Percentiles rank a stretch among this genome's conserved stretches.
Conservation (phyloP, 1,140 invertebrate species). For the Atta texana region DNA sequence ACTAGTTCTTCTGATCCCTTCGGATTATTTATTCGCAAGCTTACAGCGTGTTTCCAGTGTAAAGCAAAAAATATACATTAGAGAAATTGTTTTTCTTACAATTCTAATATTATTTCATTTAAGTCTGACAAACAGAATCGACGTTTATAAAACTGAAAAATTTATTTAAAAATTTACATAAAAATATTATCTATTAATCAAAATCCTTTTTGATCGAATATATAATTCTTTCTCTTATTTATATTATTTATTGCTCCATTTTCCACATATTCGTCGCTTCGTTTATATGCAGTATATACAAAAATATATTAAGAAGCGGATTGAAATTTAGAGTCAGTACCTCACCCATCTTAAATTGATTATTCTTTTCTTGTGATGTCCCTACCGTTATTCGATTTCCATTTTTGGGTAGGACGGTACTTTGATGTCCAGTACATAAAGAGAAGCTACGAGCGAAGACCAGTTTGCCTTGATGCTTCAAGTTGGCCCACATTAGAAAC, state of each 20-base stretch:
- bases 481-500: slow-evolving; percentile 68
- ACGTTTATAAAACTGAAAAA: no score
- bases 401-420: not conserved
- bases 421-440: not conserved
- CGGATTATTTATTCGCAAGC: slow-evolving; percentile 14
- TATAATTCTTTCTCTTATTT: no score
- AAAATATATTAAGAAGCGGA: slow-evolving; percentile 3
- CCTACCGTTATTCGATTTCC: not conserved
- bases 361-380: not conserved
- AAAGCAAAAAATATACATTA: not conserved
- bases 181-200: no score
- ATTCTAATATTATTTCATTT: not conserved
- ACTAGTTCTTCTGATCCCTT: not conserved
- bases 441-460: slow-evolving; percentile 1
- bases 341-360: not conserved
- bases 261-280: not conserved
- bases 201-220: no score
- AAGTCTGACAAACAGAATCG: no score
- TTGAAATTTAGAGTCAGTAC: not conserved
- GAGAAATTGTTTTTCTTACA: not conserved
- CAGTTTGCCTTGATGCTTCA: slow-evolving; percentile 43
- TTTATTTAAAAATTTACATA: no score
- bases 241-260: no score
- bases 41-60: not conserved
- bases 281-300: not conserved